Evolutionary conservation across 1,140 invertebrate species (phyloP), one percentile per base, ranked within the genome.

Genomic region (Maconellicoccus hirsutus): DNA sequence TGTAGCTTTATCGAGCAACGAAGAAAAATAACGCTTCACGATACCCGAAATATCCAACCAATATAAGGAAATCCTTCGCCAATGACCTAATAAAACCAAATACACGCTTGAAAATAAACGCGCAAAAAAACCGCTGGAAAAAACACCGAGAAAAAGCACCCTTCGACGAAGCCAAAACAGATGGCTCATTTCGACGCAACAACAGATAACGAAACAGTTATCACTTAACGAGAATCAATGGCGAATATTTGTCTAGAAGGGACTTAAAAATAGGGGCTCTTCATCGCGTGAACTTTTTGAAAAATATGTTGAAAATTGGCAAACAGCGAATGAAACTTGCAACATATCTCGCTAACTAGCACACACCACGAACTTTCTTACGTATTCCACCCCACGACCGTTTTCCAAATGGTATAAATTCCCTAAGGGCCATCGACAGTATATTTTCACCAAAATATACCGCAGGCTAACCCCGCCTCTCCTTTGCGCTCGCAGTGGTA

Each of bases 221-320:
- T 19, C 42, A 52, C 42, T 52, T 52, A 52, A 52, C 42, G 42
- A 52, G 42, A 52, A 52, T 52, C 42, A 52, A 52, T 52, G 42
- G 42, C 12, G n/a, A 52, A 52, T 52, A 52, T 52, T 14, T 52
- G 42, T 52, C n/a, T 19, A 33, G 29, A 33, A 33, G 16, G 16
- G 10, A 6, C 42, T 52, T n/a, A n/a, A n/a, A n/a, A n/a, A n/a
- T n/a, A n/a, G n/a, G n/a, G n/a, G n/a, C n/a, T n/a, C n/a, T n/a
- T n/a, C n/a, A n/a, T n/a, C n/a, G n/a, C n/a, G n/a, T n/a, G n/a
- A n/a, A n/a, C n/a, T n/a, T n/a, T n/a, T 52, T 52, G 16, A 52
- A 52, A 52, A 52, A 52, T 52, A 52, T 52, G 42, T 16, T 19
- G 42, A 52, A 52, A 52, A 52, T 52, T 52, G 42, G 42, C 42